Base-by-base conservation (phyloP, 2,888 invertebrate species). In the Scaptomyza flava region DNA sequence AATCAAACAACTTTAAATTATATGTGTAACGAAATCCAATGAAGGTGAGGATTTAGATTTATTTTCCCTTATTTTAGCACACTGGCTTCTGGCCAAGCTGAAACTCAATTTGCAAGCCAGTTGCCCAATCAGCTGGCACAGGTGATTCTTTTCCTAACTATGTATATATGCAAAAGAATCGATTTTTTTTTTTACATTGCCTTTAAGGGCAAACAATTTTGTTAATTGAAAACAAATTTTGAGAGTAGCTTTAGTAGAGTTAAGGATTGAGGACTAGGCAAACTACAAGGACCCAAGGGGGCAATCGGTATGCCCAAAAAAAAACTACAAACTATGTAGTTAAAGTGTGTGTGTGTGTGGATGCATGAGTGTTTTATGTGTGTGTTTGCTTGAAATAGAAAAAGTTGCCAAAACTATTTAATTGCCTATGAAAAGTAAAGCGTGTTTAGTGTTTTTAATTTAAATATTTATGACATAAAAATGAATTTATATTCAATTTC, bases 181-280 rank as follows among this genome's bases (percentile, higher is more conserved):
- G 65, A 70, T 74, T 70, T 57, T 52, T 30, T 54, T 38, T 14
- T 38, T 14, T 17, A 17, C 17, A 17, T 23, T 61, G 12, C 33
- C 46, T 20, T 47, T 23, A 14, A 65, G 67, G 62, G 77, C 65
- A 74, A 73, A 77, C 79, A 71, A 71, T 77, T 87, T 84, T 87
- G 83, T 83, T 84, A 84, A 84, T 84, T 84, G 86, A 88, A 84
- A 84, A 76, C 81, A 80, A 83, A 86, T 83, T 84, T 86, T 33
- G 70, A 53, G 56, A 51, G 54, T 30, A n/a, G 38, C 46, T 4
- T 42, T 60, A 17, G 38, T 41, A 17, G 17, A 17, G 38, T 17
- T 17, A 41, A 17, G 41, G 41, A 41, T 41, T 38, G 30, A 23
- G 20, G 33, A 45, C 41, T 31, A 17, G 36, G 27, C 41, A 45